Evolutionary conservation across 1,140 invertebrate species (phyloP).

Genomic region (Saccostrea cuccullata): DNA sequence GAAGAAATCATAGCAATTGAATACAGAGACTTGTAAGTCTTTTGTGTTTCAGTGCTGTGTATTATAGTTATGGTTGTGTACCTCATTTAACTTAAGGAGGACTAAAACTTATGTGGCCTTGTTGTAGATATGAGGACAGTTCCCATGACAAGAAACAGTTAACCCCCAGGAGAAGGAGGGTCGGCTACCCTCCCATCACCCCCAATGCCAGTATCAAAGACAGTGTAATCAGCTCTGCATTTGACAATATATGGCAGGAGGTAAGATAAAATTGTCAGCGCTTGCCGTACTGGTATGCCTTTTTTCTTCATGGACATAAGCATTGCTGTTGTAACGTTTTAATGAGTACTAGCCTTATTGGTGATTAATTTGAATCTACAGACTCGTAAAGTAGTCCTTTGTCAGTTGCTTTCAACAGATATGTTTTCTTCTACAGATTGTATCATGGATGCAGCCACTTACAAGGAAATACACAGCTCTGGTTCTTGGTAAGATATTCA

Average conservation of each 20-base stretch:
- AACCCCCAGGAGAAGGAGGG: constrained; percentile 65
- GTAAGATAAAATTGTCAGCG: constrained; percentile 52
- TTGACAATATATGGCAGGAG: constrained; percentile 75
- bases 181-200: constrained; percentile 75
- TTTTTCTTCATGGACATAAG: neutral
- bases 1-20: constrained; percentile 75
- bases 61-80: neutral
- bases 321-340: neutral
- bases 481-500: constrained; percentile 61
- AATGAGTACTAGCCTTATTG: neutral
- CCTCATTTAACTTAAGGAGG: no score
- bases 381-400: neutral
- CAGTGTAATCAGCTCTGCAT: constrained; percentile 71
- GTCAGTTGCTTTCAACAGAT: neutral
- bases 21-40: constrained; percentile 72
- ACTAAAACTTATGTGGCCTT: neutral
- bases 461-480: constrained; percentile 66
- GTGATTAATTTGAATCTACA: no score
- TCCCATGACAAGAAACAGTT: constrained; percentile 70
- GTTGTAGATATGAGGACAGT: constrained; percentile 70
- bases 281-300: neutral
- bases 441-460: constrained; percentile 69
- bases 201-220: constrained; percentile 75
- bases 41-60: neutral
- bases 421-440: constrained; percentile 65